phyloP scores from a whole-genome alignment of 2,797 vertebrate genomes.

The Poecilia wingei region DNA sequence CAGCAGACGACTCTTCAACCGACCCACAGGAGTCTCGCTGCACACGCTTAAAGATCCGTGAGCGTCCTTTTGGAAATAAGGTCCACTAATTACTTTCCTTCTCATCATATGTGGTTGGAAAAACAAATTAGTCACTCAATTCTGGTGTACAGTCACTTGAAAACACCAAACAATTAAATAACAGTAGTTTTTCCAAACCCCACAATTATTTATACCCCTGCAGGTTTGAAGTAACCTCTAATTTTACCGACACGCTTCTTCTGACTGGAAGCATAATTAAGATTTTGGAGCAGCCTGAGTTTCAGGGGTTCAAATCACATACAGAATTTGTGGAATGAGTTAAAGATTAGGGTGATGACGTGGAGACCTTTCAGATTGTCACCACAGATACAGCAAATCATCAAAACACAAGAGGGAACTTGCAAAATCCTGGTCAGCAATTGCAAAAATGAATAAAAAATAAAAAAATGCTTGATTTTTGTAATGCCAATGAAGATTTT shows the following conservation, averaged over 20 bases:
- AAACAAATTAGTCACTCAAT: not conserved
- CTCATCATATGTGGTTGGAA: not conserved
- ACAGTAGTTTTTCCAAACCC: not conserved
- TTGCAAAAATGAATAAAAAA: no score
- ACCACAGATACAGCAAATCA: not conserved
- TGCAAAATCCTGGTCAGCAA: not conserved
- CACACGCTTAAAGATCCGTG: not conserved
- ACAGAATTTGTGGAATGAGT: not conserved
- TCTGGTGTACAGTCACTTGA: not conserved
- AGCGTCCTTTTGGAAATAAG: not conserved
- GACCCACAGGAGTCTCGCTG: not conserved
- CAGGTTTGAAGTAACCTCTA: not conserved
- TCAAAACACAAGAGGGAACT: not conserved
- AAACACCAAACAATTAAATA: not conserved
- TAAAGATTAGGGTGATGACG: not conserved
- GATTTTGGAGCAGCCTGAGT: not conserved
- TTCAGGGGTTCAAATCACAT: not conserved
- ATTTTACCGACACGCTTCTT: not conserved
- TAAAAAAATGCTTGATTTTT: no score
- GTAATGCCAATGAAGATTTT: no score
- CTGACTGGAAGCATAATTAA: not conserved
- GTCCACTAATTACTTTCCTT: not conserved
- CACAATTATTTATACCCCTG: not conserved
- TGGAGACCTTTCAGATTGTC: not conserved
- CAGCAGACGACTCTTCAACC: not conserved